Conservation (phyloP, 2,797 vertebrate genomes). For the Urocyon cinereoargenteus region DNA sequence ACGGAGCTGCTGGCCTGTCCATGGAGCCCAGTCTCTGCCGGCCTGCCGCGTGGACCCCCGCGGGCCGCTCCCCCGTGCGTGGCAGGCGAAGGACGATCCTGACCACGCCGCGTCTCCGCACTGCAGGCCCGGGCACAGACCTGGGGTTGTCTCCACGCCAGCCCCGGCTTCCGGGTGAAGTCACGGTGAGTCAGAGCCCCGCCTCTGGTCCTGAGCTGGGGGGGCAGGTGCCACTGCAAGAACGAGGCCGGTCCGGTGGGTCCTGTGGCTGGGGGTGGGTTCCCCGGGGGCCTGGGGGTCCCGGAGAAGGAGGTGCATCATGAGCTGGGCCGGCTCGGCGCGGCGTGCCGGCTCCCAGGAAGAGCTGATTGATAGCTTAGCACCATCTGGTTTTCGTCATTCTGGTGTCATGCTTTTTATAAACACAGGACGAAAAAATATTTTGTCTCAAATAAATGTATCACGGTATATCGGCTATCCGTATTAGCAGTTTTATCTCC, state of each 20-base stretch:
- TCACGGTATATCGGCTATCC: neutral
- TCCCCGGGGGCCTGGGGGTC: neutral
- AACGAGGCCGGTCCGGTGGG: neutral
- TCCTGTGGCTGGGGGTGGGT: rapidly evolving
- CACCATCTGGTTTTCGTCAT: neutral
- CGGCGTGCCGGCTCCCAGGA: rapidly evolving
- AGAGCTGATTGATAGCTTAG: neutral
- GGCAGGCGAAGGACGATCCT: rapidly evolving
- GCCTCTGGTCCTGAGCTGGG: neutral
- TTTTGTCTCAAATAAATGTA: neutral
- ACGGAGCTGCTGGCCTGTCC: rapidly evolving
- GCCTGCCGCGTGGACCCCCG: rapidly evolving
- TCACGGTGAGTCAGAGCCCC: neutral
- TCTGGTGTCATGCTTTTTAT: neutral
- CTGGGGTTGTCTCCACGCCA: too few species aligned
- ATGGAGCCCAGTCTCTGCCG: neutral
- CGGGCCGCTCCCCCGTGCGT: rapidly evolving
- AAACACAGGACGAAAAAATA: neutral
- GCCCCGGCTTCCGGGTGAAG: neutral
- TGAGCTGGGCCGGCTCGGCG: neutral
- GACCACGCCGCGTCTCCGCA: rapidly evolving
- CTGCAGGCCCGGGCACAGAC: neutral
- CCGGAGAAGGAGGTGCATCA: rapidly evolving
- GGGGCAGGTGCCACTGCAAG: neutral
- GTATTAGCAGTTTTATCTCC: neutral